These are phyloP conservation scores for Amphimedon queenslandica DNA, from an alignment of 37 sponge, comb jelly and placozoan genomes.

Conservation along the genomic window DNA sequence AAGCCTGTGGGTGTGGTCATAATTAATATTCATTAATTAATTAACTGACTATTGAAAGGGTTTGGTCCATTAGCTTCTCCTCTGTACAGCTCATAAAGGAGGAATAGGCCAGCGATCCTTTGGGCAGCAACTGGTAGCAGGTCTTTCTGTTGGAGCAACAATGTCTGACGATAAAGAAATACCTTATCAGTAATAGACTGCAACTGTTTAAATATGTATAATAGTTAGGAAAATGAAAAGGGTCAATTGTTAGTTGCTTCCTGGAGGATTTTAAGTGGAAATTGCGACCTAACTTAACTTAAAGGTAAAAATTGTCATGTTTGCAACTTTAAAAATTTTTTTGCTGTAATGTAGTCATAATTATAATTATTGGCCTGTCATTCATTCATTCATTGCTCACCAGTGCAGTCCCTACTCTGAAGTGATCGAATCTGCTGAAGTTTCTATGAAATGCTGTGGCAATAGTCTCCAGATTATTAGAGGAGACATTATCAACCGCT, in stretches of 20 bases:
- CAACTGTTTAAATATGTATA: neutral
- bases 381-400: constrained; percentile 40
- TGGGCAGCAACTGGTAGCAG: constrained; percentile 76
- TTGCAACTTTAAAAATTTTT: too few species aligned
- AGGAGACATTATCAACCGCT: constrained; percentile 46
- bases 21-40: neutral
- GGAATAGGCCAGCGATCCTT: constrained; percentile 81
- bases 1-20: constrained; percentile 39
- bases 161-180: constrained; percentile 19
- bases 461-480: constrained; percentile 75
- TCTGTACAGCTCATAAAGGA: constrained; percentile 81
- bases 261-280: too few species aligned
- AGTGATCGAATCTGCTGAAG: constrained; percentile 79
- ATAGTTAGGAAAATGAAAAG: too few species aligned
- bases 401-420: constrained; percentile 83
- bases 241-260: too few species aligned
- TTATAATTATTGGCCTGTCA: too few species aligned
- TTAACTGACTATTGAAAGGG: constrained; percentile 51
- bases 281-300: too few species aligned
- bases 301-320: too few species aligned
- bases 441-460: constrained; percentile 56
- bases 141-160: constrained; percentile 84
- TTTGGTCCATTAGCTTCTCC: constrained; percentile 71
- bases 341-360: too few species aligned
- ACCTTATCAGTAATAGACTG: neutral